Conservation (phyloP, 1,140 invertebrate genomes). For the Acromyrmex heyeri region DNA sequence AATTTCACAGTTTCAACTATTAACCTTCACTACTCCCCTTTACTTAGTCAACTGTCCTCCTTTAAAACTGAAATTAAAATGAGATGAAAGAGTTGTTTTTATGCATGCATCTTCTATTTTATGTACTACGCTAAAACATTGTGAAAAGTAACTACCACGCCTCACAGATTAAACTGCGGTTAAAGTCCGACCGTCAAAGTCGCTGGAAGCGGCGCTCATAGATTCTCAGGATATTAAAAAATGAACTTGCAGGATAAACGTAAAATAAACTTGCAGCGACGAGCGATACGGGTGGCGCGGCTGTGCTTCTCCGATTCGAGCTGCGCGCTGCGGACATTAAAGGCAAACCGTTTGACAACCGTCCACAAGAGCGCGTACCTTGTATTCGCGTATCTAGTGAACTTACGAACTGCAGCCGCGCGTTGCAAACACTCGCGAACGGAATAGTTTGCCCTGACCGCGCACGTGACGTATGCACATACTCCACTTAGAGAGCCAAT, state of each 20-base stretch:
- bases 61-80: background rate
- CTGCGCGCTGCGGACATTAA: constrained; percentile 16
- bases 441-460: constrained; percentile 40
- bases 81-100: background rate
- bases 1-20: background rate
- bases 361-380: background rate
- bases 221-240: constrained; percentile 43
- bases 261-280: constrained; percentile 42
- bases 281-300: background rate
- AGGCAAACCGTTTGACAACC: constrained; percentile 38
- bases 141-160: constrained; percentile 6
- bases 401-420: constrained; percentile 32
- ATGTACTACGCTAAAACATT: background rate
- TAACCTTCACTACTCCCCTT: background rate
- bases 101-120: constrained; percentile 7
- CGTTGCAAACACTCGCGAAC: constrained; percentile 30
- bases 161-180: constrained; percentile 18
- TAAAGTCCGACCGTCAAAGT: constrained; percentile 21
- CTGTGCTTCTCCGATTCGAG: background rate
- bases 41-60: no score
- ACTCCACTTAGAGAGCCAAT: constrained; percentile 44
- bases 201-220: constrained; percentile 3
- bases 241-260: constrained; percentile 16
- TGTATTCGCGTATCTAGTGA: constrained; percentile 29
- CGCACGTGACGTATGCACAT: constrained; percentile 34